Evolutionary conservation across 2,113 vertebrate species (phyloP).

Genomic region (Chaetodon auriga): DNA sequence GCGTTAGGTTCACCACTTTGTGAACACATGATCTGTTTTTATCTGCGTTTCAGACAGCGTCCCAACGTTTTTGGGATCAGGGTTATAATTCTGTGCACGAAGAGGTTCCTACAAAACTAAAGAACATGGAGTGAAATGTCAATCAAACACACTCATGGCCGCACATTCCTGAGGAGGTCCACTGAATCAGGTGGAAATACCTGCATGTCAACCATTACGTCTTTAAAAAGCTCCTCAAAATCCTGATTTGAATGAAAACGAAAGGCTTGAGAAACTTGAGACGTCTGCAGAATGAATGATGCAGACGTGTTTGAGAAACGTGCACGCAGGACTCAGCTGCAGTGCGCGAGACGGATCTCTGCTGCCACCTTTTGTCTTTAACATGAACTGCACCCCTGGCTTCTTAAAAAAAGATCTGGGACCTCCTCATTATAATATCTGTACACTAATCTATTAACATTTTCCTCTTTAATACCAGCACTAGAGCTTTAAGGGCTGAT

Average conservation of each 20-base stretch:
- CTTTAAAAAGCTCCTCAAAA: background rate
- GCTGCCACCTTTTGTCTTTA: slow-evolving; percentile 56
- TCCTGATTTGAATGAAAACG: background rate
- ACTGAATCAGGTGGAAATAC: background rate
- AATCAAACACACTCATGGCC: background rate
- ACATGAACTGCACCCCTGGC: background rate
- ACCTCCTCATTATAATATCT: background rate
- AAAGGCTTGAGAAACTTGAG: background rate
- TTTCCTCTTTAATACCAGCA: too few species aligned
- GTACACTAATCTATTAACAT: too few species aligned
- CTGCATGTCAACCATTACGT: too few species aligned
- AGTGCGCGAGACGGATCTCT: slow-evolving; percentile 24
- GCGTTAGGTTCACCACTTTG: too few species aligned
- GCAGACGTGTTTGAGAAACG: too few species aligned
- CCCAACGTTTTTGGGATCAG: too few species aligned
- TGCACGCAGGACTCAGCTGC: background rate
- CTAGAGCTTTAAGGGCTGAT: too few species aligned
- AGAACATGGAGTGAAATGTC: background rate
- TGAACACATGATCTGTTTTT: too few species aligned
- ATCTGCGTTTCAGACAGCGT: too few species aligned
- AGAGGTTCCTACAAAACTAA: background rate
- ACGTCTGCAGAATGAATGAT: background rate
- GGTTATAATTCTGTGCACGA: too few species aligned
- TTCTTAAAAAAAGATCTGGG: background rate
- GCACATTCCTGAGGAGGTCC: background rate